Percentiles rank a stretch among this genome's conserved stretches.
Evolutionary conservation across 2,113 vertebrate species (phyloP).

Genomic region (Morone chrysops): DNA sequence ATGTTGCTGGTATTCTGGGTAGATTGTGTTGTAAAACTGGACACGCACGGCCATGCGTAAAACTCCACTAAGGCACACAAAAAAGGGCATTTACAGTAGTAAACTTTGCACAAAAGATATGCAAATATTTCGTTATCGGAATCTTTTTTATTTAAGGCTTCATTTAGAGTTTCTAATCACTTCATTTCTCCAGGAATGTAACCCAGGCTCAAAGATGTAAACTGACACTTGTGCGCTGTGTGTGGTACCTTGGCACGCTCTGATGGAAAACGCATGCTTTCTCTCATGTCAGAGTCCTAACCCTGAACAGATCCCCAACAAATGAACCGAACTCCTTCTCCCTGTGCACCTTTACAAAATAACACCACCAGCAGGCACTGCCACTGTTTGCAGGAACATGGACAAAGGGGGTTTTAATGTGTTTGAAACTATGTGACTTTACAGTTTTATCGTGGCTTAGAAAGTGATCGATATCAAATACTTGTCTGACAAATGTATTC

Average conservation of each 20-base stretch:
- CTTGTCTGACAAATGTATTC: constrained; percentile 45
- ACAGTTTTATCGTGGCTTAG: not conserved
- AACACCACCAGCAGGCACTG: not conserved
- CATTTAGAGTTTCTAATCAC: constrained; percentile 91
- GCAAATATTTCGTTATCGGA: not conserved
- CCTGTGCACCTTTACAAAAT: constrained; percentile 23
- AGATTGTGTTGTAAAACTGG: constrained; percentile 12
- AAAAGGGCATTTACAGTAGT: not conserved
- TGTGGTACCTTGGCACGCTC: constrained; percentile 93
- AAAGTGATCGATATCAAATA: constrained; percentile 48
- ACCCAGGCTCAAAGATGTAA: constrained; percentile 90
- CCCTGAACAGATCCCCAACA: constrained; percentile 87
- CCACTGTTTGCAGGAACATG: not conserved
- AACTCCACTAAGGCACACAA: not conserved
- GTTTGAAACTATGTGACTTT: not conserved
- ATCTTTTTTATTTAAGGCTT: not conserved
- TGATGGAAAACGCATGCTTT: constrained; percentile 98
- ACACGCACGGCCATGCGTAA: not conserved
- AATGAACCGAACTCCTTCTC: constrained; percentile 33
- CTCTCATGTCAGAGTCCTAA: constrained; percentile 94
- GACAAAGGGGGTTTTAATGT: not conserved
- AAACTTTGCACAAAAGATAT: not conserved
- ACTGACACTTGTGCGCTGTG: constrained; percentile 94
- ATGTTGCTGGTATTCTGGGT: constrained; percentile 18
- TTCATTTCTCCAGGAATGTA: constrained; percentile 89